Evolutionary conservation across 2,888 invertebrate species (phyloP), one percentile per base, ranked within the genome.

Genomic region (Tipula confusa): DNA sequence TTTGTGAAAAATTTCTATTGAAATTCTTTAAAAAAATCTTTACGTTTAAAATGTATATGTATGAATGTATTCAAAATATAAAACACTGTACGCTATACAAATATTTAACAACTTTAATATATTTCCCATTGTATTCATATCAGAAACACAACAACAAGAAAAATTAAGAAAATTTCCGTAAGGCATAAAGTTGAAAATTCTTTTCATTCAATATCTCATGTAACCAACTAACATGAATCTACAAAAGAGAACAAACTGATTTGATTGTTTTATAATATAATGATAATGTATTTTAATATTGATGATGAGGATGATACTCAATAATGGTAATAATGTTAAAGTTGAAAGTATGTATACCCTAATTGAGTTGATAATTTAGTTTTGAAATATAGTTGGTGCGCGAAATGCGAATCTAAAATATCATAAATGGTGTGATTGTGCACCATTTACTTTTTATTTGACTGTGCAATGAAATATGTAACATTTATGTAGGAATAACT

Each of bases 231-330:
- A 24, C 24, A 24, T 64, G 64, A 64, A 64, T 33, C 6, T 24
- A 24, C 18, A 64, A 64, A 64, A 6, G 64, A 64, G 64, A 64
- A 64, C 64, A 64, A 64, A 64, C 18, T 24, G 64, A 64, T 64
- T 64, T 64, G 24, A 64, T 64, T 24, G 64, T 64, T 64, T 64
- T 64, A 64, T 64, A 64, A 64, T 64, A 64, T 9, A 24, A 64
- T 64, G 24, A 64, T 64, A 64, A 64, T 64, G 11, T 64, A 9
- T 64, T 24, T 64, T 43, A 43, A 43, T 43, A 15, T 43, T 43
- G 43, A 43, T 15, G 64, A 64, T 64, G 64, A 64, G 64, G 64
- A 64, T 64, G 64, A 64, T 64, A 64, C 64, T 64, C 64, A 64
- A 64, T 64, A 64, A 38, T 31, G 31, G 7, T 43, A 43, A 64